Base-by-base conservation (phyloP, 2,113 vertebrate genomes). In the Nothobranchius kuhntae region DNA sequence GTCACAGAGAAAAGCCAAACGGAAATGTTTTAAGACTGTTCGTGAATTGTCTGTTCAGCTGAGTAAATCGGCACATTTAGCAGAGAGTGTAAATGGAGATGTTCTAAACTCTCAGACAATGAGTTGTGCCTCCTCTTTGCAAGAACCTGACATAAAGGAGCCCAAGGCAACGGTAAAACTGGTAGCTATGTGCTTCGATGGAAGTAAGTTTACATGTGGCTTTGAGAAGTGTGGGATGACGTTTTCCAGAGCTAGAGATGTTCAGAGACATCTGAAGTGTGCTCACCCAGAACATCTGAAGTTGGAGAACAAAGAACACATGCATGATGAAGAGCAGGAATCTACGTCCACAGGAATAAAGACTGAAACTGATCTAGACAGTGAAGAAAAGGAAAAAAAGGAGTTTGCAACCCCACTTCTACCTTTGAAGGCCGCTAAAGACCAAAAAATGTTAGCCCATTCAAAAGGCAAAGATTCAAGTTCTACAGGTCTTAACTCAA, bases 161-260 rank as follows among this genome's bases (percentile, higher is more conserved):
- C 66, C 80, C 35, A 90, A 87, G 79, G 72, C 85, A 46, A 83
- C 82, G 1, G 67, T 86, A 74, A 92, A 91, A 8, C 87, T 61
- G 50, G 89, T 94, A 65, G 93, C 95, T 24, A 92, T 95, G 71
- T 97, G 95, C 85, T 96, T 96, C 71, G 95, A 96, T 79, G 95
- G 94, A 7, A 95, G 93, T 75, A 95, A 87, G 6, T 95, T 96
- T 75, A 93, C 95, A 14, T 99, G 95, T 85, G 95, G 94, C 44
- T 95, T 97, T 77, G 95, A 95, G 85, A 95, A 92, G 81, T 98
- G 95, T 81, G 94, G 94, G 57, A 95, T 94, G 77, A 95, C 89
- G 0, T 97, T 96, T 83, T 95, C 93, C 83, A 93, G 92, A 65
- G 93, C 94, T 73, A 94, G 87, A 87, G 95, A 95, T 35, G 91